These are phyloP conservation scores for Linurgus olivaceus DNA, from an alignment of 2,797 vertebrate genomes.

Conservation along the genomic window DNA sequence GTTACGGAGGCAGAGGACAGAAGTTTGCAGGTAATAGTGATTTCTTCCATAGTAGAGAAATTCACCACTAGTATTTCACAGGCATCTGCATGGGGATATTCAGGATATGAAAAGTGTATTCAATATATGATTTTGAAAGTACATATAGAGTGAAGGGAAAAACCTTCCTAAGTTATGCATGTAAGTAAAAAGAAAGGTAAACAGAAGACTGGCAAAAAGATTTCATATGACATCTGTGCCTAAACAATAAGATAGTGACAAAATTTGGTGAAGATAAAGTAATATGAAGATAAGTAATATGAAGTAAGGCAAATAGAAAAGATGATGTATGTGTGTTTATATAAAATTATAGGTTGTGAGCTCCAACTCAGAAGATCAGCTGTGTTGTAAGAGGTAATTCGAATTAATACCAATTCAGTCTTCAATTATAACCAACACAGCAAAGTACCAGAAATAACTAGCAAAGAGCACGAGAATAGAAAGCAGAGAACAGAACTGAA, in stretches of 20 bases:
- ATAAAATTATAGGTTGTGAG: neutral
- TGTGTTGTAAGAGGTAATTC: neutral
- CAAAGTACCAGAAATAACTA: neutral
- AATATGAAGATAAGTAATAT: neutral
- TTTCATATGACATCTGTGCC: neutral
- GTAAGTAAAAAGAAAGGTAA: neutral
- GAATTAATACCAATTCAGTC: neutral
- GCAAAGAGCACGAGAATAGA: neutral
- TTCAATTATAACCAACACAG: neutral
- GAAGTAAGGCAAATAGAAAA: neutral
- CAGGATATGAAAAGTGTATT: neutral
- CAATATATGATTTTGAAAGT: neutral
- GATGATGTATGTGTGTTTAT: neutral
- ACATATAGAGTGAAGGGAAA: neutral
- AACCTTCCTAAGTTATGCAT: neutral
- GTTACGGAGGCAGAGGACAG: neutral
- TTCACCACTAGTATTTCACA: neutral
- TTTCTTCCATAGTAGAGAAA: neutral
- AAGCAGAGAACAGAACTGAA: neutral
- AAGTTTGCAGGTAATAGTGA: neutral
- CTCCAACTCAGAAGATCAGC: neutral
- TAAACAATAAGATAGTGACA: neutral
- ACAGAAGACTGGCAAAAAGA: neutral
- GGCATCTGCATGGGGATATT: neutral
- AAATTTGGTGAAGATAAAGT: neutral